A percentile compares a stretch with the other conserved stretches of the same genome.
Evolutionary conservation across 2,888 invertebrate genomes (phyloP).

Genomic region (Polyommatus iphigenia): DNA sequence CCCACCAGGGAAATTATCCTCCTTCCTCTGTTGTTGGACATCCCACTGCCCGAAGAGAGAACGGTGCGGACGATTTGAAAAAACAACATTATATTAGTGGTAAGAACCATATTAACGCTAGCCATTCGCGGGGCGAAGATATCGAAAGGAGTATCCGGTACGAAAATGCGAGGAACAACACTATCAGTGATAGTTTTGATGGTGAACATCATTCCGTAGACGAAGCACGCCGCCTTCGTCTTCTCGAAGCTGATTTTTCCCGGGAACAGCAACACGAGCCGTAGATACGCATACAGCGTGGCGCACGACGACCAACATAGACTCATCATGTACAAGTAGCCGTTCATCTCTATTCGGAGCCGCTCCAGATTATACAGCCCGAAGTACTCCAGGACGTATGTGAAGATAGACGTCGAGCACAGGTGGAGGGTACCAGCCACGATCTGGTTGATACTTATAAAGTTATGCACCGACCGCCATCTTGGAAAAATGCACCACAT

Average conservation of each 20-base stretch:
- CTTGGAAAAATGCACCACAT: constrained; percentile 41
- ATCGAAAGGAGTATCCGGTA: neutral
- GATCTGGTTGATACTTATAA: constrained; percentile 42
- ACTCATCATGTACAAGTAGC: constrained; percentile 34
- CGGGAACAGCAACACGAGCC: constrained; percentile 39
- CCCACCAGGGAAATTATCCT: constrained; percentile 36
- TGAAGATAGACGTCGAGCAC: constrained; percentile 15
- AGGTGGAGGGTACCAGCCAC: constrained; percentile 40
- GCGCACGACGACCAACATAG: constrained; percentile 42
- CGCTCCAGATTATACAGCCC: neutral
- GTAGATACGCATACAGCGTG: constrained; percentile 39
- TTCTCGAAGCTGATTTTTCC: constrained; percentile 41
- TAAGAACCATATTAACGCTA: constrained; percentile 34
- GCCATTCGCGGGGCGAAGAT: neutral
- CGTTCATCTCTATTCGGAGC: neutral
- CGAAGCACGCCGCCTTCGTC: constrained; percentile 35
- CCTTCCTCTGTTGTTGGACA: constrained; percentile 27
- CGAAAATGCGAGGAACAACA: constrained; percentile 33
- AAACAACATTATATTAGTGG: constrained; percentile 34
- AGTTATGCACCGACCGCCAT: constrained; percentile 44
- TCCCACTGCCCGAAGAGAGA: neutral
- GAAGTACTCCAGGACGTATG: neutral
- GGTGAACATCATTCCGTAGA: constrained; percentile 34
- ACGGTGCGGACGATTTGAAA: neutral
- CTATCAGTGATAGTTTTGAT: constrained; percentile 31